These are phyloP conservation scores for Drosophila trapezifrons DNA, from an alignment of 1,140 invertebrate genomes.

Conservation along the genomic window DNA sequence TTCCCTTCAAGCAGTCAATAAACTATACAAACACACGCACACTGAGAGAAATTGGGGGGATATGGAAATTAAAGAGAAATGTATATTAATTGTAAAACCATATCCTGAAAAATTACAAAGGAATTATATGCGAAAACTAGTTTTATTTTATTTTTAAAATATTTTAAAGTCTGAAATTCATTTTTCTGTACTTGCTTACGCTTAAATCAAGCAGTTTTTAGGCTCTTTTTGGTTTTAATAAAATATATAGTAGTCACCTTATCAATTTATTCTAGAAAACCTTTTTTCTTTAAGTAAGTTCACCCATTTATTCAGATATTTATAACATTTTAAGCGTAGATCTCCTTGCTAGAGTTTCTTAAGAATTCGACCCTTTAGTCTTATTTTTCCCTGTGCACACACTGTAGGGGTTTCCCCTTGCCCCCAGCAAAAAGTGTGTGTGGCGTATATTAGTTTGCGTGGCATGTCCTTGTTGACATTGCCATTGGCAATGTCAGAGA, in stretches of 20 bases:
- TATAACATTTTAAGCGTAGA: background rate
- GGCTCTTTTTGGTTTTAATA: background rate
- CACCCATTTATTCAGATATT: no score
- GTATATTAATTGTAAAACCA: background rate
- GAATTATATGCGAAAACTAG: no score
- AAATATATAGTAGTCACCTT: background rate
- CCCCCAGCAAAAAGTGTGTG: slow-evolving; percentile 9
- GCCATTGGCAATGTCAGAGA: slow-evolving; percentile 39
- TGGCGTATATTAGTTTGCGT: slow-evolving; percentile 65
- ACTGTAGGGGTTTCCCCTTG: slow-evolving; percentile 4
- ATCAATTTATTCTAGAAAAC: no score
- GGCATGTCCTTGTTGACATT: slow-evolving; percentile 81
- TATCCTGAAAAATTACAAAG: background rate
- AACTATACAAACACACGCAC: slow-evolving; percentile 71
- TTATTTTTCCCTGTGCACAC: slow-evolving; percentile 4
- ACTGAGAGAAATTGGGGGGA: slow-evolving; percentile 15
- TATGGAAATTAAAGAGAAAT: background rate
- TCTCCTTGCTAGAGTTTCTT: background rate
- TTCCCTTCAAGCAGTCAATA: slow-evolving; percentile 82
- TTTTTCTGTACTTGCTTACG: background rate
- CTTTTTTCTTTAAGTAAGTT: no score
- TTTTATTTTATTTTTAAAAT: background rate
- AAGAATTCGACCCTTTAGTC: background rate
- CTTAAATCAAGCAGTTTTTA: background rate
- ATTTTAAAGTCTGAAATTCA: no score